Conservation (phyloP, 2,113 vertebrate species). For the Pteropus alecto region DNA sequence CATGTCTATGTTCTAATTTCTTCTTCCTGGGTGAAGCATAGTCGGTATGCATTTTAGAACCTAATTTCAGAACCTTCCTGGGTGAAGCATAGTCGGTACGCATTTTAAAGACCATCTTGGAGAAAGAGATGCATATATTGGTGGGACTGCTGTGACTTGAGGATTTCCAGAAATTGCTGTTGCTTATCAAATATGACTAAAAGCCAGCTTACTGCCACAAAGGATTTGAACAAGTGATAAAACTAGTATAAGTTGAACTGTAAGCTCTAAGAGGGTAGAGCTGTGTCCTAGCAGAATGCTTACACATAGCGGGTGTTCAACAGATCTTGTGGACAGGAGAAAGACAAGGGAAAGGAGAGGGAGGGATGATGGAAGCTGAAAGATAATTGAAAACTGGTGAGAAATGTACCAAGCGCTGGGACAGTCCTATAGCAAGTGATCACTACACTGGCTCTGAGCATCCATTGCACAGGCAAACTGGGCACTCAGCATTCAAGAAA, state of each 20-base stretch:
- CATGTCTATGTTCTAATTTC: neutral
- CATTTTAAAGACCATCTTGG: neutral
- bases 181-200: neutral
- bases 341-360: neutral
- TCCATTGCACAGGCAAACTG: neutral
- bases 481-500: neutral
- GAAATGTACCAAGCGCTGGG: neutral
- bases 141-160: neutral
- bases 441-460: neutral
- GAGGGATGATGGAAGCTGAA: neutral
- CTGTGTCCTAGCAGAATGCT: neutral
- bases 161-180: neutral
- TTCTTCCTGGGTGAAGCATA: neutral
- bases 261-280: neutral
- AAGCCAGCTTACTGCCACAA: neutral
- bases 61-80: neutral
- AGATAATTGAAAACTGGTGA: neutral
- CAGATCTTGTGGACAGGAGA: neutral
- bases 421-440: neutral
- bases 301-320: neutral
- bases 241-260: neutral
- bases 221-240: neutral
- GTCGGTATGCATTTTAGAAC: neutral
- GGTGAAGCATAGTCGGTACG: neutral
- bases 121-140: neutral